These are phyloP conservation scores for Cyprinodon diabolis DNA, from an alignment of 2,797 vertebrate species.

Conservation along the genomic window DNA sequence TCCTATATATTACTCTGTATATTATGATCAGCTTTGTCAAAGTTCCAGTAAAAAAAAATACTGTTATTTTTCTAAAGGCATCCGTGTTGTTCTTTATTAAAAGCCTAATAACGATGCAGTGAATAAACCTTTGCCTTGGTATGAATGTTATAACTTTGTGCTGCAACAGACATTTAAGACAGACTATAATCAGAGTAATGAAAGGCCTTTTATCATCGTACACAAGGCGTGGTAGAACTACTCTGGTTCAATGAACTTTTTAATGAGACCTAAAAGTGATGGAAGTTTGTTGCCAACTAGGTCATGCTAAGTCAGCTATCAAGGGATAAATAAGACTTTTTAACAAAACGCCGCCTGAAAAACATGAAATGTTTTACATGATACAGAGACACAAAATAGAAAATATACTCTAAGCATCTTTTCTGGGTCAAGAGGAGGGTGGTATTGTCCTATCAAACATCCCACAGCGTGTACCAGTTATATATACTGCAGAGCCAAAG, in stretches of 20 bases:
- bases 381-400: slow-evolving; percentile 18
- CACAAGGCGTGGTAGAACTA: slow-evolving; percentile 12
- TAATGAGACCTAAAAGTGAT: slow-evolving; percentile 20
- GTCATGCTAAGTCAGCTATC: slow-evolving; percentile 5
- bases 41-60: neutral
- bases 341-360: neutral
- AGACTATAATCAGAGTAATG: neutral
- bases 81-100: neutral
- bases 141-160: neutral
- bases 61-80: neutral
- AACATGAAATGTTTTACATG: neutral
- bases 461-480: slow-evolving; percentile 29
- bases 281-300: slow-evolving; percentile 11
- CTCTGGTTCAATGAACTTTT: slow-evolving; percentile 18
- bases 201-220: neutral
- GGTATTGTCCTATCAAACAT: slow-evolving; percentile 23
- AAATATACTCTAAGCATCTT: slow-evolving; percentile 1
- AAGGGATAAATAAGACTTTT: neutral
- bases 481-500: neutral
- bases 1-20: neutral
- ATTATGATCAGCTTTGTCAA: neutral
- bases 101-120: neutral
- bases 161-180: neutral
- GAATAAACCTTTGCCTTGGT: neutral
- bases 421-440: slow-evolving; percentile 32